Evolutionary conservation across 2,797 vertebrate species (phyloP).

Genomic region (Danio tinwini): DNA sequence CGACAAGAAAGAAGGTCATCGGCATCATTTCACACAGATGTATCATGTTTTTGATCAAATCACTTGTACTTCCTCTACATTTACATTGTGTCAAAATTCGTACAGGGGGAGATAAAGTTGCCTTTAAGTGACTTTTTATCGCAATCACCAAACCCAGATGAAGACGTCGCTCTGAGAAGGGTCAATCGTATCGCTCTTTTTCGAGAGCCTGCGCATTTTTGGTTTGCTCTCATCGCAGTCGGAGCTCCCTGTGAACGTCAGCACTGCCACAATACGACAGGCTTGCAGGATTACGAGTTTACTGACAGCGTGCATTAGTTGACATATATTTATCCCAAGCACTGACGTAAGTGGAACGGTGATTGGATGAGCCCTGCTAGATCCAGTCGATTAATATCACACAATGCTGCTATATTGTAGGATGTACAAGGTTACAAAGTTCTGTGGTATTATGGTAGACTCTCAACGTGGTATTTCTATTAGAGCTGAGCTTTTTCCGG

Average conservation of each 20-base stretch:
- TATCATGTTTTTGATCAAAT: conserved; percentile 12
- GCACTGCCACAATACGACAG: conserved; percentile 50
- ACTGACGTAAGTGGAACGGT: conserved; percentile 58
- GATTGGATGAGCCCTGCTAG: conserved; percentile 65
- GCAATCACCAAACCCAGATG: conserved; percentile 77
- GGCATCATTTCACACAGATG: not conserved
- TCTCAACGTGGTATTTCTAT: conserved; percentile 51
- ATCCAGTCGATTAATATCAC: conserved; percentile 63
- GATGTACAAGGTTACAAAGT: conserved; percentile 54
- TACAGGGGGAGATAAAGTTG: conserved; percentile 75
- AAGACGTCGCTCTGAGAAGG: conserved; percentile 79
- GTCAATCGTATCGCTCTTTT: conserved; percentile 75
- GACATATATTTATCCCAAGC: conserved; percentile 59
- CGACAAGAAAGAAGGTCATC: not conserved
- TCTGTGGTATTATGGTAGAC: conserved; percentile 47
- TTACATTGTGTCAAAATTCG: conserved; percentile 60
- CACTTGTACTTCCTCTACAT: conserved; percentile 58
- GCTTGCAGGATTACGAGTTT: conserved; percentile 61
- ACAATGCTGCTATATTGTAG: conserved; percentile 61
- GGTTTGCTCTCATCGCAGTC: conserved; percentile 42
- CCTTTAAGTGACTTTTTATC: conserved; percentile 78
- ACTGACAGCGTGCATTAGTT: conserved; percentile 47
- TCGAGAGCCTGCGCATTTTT: conserved; percentile 72
- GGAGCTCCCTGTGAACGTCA: conserved; percentile 56
- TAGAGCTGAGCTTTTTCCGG: conserved; percentile 55